Conservation (phyloP, 2,797 vertebrate species). For the Mycteria americana region DNA sequence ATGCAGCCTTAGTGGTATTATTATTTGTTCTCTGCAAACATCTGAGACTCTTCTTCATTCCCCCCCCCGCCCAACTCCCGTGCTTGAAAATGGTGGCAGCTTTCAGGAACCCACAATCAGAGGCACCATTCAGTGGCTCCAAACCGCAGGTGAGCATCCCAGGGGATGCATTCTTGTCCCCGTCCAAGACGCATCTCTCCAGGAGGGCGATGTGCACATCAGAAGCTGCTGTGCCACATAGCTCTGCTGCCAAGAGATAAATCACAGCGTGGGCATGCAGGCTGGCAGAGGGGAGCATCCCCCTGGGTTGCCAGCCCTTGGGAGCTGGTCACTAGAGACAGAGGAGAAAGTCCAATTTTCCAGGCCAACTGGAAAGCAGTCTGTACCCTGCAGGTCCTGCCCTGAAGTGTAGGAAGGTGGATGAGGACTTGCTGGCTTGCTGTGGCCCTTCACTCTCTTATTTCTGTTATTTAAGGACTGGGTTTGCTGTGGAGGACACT, state of each 20-base stretch:
- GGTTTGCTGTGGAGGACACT: background rate
- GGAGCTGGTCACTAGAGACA: background rate
- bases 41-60: constrained; percentile 20
- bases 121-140: background rate
- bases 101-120: background rate
- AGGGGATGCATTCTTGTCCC: background rate
- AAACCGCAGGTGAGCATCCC: background rate
- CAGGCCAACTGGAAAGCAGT: background rate
- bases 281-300: background rate
- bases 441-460: background rate
- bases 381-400: rapidly evolving
- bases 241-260: background rate
- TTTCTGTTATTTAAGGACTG: background rate
- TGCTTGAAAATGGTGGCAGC: background rate
- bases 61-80: rapidly evolving
- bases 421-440: background rate
- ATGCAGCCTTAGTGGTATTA: background rate
- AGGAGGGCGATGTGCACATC: background rate
- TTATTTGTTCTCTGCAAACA: background rate
- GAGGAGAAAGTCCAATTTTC: background rate
- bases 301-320: background rate
- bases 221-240: rapidly evolving
- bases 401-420: background rate
- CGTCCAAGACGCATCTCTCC: background rate
- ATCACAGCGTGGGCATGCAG: background rate